Evolutionary conservation across 1,140 invertebrate genomes (phyloP), one percentile per base, ranked within the genome.

Genomic region (Pentalonia nigronervosa): DNA sequence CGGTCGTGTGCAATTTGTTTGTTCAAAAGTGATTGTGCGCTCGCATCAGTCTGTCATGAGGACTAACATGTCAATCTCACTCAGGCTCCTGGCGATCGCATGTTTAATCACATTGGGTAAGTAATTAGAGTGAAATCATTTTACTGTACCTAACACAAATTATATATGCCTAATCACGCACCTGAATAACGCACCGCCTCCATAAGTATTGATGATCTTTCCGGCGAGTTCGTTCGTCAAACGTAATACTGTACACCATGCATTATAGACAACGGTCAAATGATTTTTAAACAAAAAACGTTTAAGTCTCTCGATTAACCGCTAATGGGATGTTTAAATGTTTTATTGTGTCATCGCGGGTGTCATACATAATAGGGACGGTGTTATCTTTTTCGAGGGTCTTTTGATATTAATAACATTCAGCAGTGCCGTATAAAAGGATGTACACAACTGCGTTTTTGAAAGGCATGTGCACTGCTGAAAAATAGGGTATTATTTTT

Each of bases 401-500:
- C 53, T 53, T 50, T 48, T n/a, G n/a, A 34, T 21, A 89, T 11
- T 34, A 90, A 47, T 47, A 47, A 91, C 30, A 50, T 45, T 93
- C 91, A 93, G 91, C 91, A 93, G 91, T 86, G 91, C 91, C 91
- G 91, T 93, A 93, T 92, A 41, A 81, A 48, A 93, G 48, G 60
- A 48, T 92, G 67, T 81, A 92, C n/a, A 86, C 41, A 30, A 53
- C 47, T 30, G 67, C 76, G 34, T 93, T 84, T 50, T 86, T 48
- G 36, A 93, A 93, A 90, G 91, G 91, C 91, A 93, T 86, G 91
- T 93, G 91, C 48, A 86, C 91, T 93, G 91, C 91, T 93, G 91
- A 93, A 93, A 8, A 34, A 23, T 48, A 87, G 23, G 25, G 25
- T 48, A 7, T 84, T 14, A 45, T 83, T 81, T 36, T 83, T 9